These are phyloP conservation scores for Heliconius aoede DNA, from an alignment of 2,888 invertebrate species.

Conservation along the genomic window DNA sequence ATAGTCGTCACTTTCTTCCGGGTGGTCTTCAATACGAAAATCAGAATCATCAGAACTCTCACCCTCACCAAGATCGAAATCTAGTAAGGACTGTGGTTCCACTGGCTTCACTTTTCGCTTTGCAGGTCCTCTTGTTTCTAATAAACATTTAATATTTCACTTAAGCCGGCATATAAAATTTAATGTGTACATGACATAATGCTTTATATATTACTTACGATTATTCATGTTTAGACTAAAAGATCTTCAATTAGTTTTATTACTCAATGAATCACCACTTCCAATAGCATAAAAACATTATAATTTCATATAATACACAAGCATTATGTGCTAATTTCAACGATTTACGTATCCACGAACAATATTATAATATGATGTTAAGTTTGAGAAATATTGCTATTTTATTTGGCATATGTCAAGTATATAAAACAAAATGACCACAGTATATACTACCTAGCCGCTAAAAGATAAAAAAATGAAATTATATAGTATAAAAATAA, in stretches of 20 bases:
- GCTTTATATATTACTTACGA: constrained; percentile 39
- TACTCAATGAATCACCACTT: neutral
- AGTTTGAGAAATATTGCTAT: constrained; percentile 12
- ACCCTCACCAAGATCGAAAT: constrained; percentile 94
- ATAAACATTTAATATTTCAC: constrained; percentile 37
- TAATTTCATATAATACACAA: neutral
- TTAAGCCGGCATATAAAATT: constrained; percentile 31
- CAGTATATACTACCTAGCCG: neutral
- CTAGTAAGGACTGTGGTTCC: constrained; percentile 88
- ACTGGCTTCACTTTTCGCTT: constrained; percentile 92
- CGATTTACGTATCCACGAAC: neutral
- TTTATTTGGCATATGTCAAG: constrained; percentile 16
- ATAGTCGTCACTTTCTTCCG: constrained; percentile 89
- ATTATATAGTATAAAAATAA: neutral
- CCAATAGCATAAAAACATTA: neutral
- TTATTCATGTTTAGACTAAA: constrained; percentile 42
- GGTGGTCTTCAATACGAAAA: constrained; percentile 94
- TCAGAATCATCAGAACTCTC: constrained; percentile 98
- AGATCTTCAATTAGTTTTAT: neutral
- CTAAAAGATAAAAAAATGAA: neutral
- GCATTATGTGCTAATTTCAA: neutral
- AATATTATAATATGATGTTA: neutral
- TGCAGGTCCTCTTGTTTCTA: constrained; percentile 86
- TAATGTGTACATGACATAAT: constrained; percentile 2
- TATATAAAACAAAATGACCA: neutral